Conservation (phyloP, 2,888 invertebrate genomes). For the Caenorhabditis auriculariae region DNA sequence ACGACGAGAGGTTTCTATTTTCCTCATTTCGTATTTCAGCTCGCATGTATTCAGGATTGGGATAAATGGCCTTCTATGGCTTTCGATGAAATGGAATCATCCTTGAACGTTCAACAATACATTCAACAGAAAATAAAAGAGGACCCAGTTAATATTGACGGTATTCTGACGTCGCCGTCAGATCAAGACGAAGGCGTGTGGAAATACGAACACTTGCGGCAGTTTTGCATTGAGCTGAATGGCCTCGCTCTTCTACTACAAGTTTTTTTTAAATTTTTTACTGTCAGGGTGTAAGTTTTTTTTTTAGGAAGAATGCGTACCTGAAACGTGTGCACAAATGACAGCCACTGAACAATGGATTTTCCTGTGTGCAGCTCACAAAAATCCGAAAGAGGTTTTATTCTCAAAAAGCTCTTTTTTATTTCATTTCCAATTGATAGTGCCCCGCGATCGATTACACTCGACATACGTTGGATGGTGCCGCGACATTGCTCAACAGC, state of each 20-base stretch:
- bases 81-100: constrained; percentile 99
- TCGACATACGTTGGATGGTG: constrained; percentile 95
- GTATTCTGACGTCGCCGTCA: constrained; percentile 86
- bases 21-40: not conserved
- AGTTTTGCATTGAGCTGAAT: constrained; percentile 97
- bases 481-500: constrained; percentile 95
- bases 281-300: too few relatives aligned
- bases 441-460: constrained; percentile 99
- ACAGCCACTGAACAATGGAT: constrained; percentile 99
- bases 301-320: constrained; percentile 83
- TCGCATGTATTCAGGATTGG: constrained; percentile 88
- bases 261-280: constrained; percentile 58
- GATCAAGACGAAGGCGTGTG: constrained; percentile 75
- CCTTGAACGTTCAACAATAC: constrained; percentile 94
- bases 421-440: constrained; percentile 57
- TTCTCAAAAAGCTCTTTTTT: not conserved
- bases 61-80: constrained; percentile 89
- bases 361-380: constrained; percentile 98
- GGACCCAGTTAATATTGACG: constrained; percentile 88
- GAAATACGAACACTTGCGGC: constrained; percentile 98
- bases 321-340: constrained; percentile 97
- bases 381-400: constrained; percentile 87
- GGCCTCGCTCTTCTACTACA: constrained; percentile 95
- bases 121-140: constrained; percentile 94
- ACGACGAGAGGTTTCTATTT: constrained; percentile 39